Evolutionary conservation across 2,888 invertebrate genomes (phyloP).

Genomic region (Pterobdella sp.): DNA sequence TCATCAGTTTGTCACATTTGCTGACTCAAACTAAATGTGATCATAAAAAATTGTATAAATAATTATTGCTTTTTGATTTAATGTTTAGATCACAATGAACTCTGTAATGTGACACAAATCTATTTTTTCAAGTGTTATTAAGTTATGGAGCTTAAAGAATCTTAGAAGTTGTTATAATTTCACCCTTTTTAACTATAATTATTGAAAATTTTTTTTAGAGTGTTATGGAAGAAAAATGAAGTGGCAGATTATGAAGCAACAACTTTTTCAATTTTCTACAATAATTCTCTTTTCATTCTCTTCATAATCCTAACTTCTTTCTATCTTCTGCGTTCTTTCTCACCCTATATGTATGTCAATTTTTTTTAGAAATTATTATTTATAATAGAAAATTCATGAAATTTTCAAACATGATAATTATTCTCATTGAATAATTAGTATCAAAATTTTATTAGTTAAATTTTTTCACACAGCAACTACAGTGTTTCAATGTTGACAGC

Average conservation of each 20-base stretch:
- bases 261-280: slow-evolving; percentile 96
- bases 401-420: background rate
- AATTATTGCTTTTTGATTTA: no score
- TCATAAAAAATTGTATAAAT: no score
- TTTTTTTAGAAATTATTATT: background rate
- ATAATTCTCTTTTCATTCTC: slow-evolving; percentile 88
- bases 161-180: no score
- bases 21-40: no score
- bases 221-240: slow-evolving; percentile 98
- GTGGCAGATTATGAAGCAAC: slow-evolving; percentile 99
- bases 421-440: background rate
- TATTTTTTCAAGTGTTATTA: no score
- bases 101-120: no score
- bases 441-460: slow-evolving; percentile 11
- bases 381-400: background rate
- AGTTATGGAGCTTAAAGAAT: no score
- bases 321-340: slow-evolving; percentile 73
- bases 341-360: slow-evolving; percentile 66
- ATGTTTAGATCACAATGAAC: no score
- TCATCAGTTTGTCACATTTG: no score
- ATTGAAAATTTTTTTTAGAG: no score
- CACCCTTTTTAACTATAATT: no score
- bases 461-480: slow-evolving; percentile 62
- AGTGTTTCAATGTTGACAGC: slow-evolving; percentile 79
- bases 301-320: slow-evolving; percentile 87